Conservation (phyloP, 2,888 invertebrate species). For the Eristalis tenax region DNA sequence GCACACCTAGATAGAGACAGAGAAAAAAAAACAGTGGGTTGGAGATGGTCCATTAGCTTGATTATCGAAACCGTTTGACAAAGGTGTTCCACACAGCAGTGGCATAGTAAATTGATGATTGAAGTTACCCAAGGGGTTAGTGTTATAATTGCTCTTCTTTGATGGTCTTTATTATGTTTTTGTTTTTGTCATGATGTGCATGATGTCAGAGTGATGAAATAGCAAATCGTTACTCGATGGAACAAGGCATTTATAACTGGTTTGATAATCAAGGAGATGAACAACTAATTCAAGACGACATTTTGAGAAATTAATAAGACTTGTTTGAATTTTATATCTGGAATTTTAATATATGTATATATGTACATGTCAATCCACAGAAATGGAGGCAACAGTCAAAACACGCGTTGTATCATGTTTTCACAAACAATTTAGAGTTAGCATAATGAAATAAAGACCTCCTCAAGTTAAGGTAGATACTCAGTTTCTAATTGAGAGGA, state of each 20-base stretch:
- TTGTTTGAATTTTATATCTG: too few species aligned
- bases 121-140: slow-evolving; percentile 38
- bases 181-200: not conserved
- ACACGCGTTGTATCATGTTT: too few species aligned
- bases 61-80: slow-evolving; percentile 71
- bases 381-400: too few species aligned
- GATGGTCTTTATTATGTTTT: not conserved
- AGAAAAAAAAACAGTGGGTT: slow-evolving; percentile 37
- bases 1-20: slow-evolving; percentile 11
- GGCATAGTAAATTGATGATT: slow-evolving; percentile 13
- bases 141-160: slow-evolving; percentile 58
- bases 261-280: not conserved
- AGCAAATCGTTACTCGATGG: not conserved
- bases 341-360: too few species aligned
- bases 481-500: too few species aligned
- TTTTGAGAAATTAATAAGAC: not conserved
- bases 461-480: too few species aligned
- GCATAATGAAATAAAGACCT: too few species aligned
- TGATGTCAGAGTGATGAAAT: not conserved
- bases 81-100: slow-evolving; percentile 45
- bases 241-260: not conserved
- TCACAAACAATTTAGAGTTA: too few species aligned
- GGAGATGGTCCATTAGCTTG: slow-evolving; percentile 60
- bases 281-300: not conserved
- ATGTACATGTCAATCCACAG: not conserved